A percentile compares a stretch with the other conserved stretches of the same genome.
Evolutionary conservation across 2,888 invertebrate genomes (phyloP).

Genomic region (Lasioglossum leucozonium): DNA sequence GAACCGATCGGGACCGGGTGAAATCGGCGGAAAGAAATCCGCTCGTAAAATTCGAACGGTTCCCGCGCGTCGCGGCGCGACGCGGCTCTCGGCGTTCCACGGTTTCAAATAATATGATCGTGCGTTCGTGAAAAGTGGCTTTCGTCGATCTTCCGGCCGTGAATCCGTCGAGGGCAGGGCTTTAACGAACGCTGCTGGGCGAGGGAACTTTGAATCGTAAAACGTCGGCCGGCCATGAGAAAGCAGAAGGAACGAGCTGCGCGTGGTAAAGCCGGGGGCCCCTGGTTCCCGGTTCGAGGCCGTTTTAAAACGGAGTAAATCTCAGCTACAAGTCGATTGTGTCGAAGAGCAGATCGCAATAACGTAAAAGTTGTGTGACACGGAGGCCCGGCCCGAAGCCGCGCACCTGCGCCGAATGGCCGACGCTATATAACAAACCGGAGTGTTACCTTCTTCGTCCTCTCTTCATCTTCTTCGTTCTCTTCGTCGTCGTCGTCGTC

Average conservation of each 20-base stretch:
- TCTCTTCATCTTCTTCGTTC: background rate
- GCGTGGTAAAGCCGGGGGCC: slow-evolving; percentile 26
- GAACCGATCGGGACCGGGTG: slow-evolving; percentile 24
- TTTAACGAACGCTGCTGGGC: slow-evolving; percentile 61
- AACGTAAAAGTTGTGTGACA: slow-evolving; percentile 48
- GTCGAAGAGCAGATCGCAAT: slow-evolving; percentile 46
- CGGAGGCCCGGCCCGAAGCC: slow-evolving; percentile 14
- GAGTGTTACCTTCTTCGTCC: background rate
- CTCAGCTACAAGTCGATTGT: slow-evolving; percentile 55
- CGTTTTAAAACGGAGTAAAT: slow-evolving; percentile 54
- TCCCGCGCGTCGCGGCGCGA: slow-evolving; percentile 38
- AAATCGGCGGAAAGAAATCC: slow-evolving; percentile 38
- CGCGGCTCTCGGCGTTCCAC: background rate
- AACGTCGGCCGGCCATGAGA: slow-evolving; percentile 38
- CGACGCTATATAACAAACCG: slow-evolving; percentile 21
- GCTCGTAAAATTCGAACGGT: slow-evolving; percentile 66
- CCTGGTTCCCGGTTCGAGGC: slow-evolving; percentile 25
- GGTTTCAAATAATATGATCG: slow-evolving; percentile 67
- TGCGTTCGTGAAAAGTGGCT: slow-evolving; percentile 66
- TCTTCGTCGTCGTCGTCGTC: background rate
- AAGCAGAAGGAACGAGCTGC: slow-evolving; percentile 24
- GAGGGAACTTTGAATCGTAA: slow-evolving; percentile 58
- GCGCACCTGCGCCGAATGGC: slow-evolving; percentile 44
- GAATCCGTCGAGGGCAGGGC: slow-evolving; percentile 55
- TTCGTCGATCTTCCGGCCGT: slow-evolving; percentile 49